Evolutionary conservation across 2,113 vertebrate species (phyloP), one percentile per base, ranked within the genome.

Genomic region (Gymnorhina tibicen): DNA sequence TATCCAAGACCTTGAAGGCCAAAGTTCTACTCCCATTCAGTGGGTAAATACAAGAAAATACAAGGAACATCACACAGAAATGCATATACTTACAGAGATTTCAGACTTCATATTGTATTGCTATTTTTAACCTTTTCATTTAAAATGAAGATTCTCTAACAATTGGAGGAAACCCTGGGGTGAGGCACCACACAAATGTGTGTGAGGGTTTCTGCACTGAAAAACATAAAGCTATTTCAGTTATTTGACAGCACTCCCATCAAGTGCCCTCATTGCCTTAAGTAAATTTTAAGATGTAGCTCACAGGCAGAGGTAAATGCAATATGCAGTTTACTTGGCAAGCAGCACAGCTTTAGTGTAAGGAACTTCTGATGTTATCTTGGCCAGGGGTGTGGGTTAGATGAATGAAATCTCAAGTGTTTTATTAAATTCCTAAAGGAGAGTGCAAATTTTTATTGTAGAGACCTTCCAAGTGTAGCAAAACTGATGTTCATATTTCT

Each of bases 161-260:
- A 96, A 95, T 93, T 92, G 93, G 68, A 95, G 95, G 96, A 95
- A 95, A 7, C 91, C 9, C 58, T 73, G 56, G 80, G 95, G 84
- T 95, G 91, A 97, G 89, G 95, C 91, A 82, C 41, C 39, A 49
- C 69, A 73, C 44, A 82, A 81, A 87, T 63, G 55, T 58, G 41
- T 87, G 56, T 90, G 90, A 78, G 37, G 46, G 58, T 85, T 94
- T 91, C 69, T 85, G 77, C 49, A 42, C 22, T 8, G 16, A 23
- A 87, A 94, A 77, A 30, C 23, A 44, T 64, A 26, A 82, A 70
- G 63, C 27, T 66, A 3, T 90, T 95, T 37, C 82, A 87, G 69
- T 78, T 78, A 44, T 26, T 89, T 78, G 73, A 60, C 26, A 78
- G 52, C 30, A 55, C 15, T 86, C 30, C 12, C 21, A 69, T 79